Evolutionary conservation across 2,888 invertebrate genomes (phyloP).

Genomic region (Parnassius apollo): DNA sequence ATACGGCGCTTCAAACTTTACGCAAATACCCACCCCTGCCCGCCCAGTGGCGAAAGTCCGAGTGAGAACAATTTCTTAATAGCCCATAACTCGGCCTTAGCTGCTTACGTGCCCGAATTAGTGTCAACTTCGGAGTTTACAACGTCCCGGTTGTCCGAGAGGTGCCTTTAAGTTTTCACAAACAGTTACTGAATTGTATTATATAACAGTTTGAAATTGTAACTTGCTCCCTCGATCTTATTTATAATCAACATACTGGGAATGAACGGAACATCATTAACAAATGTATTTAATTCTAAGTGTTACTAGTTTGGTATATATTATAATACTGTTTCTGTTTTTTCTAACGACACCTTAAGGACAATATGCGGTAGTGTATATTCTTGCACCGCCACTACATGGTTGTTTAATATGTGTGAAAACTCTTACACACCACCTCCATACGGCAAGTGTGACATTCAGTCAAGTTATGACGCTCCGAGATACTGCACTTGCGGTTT

Average conservation of each 20-base stretch:
- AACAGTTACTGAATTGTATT: conserved; percentile 14
- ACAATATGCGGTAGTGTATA: no score
- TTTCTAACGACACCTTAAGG: no score
- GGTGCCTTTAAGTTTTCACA: conserved; percentile 21
- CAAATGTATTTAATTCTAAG: no score
- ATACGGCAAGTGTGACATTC: no score
- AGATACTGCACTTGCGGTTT: no score
- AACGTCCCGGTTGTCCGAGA: conserved; percentile 22
- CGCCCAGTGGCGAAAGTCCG: conserved; percentile 40
- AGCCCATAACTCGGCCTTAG: conserved; percentile 70
- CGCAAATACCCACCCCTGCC: conserved; percentile 51
- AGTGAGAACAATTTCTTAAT: conserved; percentile 76
- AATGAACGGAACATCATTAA: no score
- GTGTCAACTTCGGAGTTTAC: conserved; percentile 56
- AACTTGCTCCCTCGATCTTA: conserved; percentile 5
- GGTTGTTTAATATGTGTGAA: no score
- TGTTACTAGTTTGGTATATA: no score
- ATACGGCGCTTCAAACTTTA: conserved; percentile 62
- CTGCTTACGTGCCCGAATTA: conserved; percentile 63
- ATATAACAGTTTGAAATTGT: conserved; percentile 14
- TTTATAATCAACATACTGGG: background rate
- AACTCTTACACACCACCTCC: no score
- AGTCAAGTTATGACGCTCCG: no score
- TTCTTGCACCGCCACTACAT: no score
- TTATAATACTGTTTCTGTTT: no score